A percentile compares a stretch with the other conserved stretches of the same genome.
phyloP scores from a whole-genome alignment of 2,888 invertebrate species.

The Hypsopygia costalis region DNA sequence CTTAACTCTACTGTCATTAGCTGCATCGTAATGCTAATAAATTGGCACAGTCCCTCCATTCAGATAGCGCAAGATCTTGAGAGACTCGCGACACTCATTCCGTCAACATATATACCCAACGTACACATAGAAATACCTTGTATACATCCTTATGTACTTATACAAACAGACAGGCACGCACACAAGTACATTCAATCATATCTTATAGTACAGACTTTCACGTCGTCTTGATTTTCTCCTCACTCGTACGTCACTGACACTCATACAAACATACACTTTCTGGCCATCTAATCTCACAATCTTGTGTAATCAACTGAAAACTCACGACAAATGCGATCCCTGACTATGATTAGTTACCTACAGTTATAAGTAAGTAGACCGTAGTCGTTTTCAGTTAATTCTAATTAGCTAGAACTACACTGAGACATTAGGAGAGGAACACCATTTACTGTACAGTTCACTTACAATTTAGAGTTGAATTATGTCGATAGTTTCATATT shows the following conservation, averaged over 20 bases:
- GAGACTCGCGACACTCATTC: constrained; percentile 13
- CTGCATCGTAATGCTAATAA: constrained; percentile 71
- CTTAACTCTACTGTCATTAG: constrained; percentile 79
- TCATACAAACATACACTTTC: constrained; percentile 10
- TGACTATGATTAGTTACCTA: constrained; percentile 57
- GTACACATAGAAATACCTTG: constrained; percentile 1
- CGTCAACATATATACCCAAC: constrained; percentile 8
- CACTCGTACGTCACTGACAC: constrained; percentile 18
- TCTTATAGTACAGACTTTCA: not conserved
- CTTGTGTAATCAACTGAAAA: constrained; percentile 37
- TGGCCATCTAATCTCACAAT: constrained; percentile 24
- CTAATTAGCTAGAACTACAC: constrained; percentile 67
- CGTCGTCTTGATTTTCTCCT: not conserved
- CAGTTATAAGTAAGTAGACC: constrained; percentile 54
- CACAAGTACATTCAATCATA: not conserved
- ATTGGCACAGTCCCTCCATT: constrained; percentile 76
- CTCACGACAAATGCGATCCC: constrained; percentile 28
- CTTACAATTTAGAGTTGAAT: constrained; percentile 52
- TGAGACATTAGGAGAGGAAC: constrained; percentile 76
- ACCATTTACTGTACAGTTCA: constrained; percentile 75
- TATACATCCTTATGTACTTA: not conserved
- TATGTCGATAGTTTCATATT: constrained; percentile 57
- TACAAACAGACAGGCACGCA: not conserved
- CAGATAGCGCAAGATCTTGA: constrained; percentile 37
- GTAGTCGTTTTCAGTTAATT: constrained; percentile 53